These are phyloP conservation scores for Gymnocheta viridis DNA, from an alignment of 2,888 invertebrate species.

Conservation along the genomic window DNA sequence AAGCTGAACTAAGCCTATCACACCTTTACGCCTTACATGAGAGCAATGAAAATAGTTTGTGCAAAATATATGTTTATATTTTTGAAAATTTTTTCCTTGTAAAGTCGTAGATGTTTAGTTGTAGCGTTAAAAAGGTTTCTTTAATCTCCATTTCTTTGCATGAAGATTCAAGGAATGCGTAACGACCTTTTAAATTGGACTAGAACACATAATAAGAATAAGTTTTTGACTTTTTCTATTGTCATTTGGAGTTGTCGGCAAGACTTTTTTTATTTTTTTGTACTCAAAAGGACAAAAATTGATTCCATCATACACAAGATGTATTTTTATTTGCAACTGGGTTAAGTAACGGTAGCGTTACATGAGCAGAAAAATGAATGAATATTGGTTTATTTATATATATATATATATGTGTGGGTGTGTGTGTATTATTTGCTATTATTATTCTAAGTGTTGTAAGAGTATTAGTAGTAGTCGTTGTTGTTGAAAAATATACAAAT, in stretches of 20 bases:
- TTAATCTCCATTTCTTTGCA: conserved; percentile 24
- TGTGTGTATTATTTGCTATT: neutral
- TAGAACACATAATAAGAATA: conserved; percentile 65
- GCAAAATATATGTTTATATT: neutral
- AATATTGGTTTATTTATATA: no score
- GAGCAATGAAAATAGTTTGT: conserved; percentile 37
- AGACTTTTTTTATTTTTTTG: conserved; percentile 22
- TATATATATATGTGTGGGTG: neutral
- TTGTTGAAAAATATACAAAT: neutral
- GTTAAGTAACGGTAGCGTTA: conserved; percentile 50
- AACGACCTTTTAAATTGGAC: conserved; percentile 78
- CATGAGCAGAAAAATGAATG: neutral
- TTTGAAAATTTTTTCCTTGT: neutral
- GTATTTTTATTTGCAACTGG: conserved; percentile 32
- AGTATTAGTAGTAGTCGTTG: conserved; percentile 18
- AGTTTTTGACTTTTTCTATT: conserved; percentile 73
- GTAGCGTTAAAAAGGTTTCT: conserved; percentile 37
- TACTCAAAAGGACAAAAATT: conserved; percentile 12
- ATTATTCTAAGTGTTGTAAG: conserved; percentile 42
- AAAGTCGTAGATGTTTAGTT: neutral
- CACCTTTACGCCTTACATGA: conserved; percentile 72
- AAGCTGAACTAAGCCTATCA: conserved; percentile 73
- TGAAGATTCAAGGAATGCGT: conserved; percentile 66
- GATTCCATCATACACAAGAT: conserved; percentile 24
- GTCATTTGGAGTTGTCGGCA: conserved; percentile 40